Evolutionary conservation across 2,113 vertebrate genomes (phyloP).

Genomic region (Forbesichthys papilliferus): DNA sequence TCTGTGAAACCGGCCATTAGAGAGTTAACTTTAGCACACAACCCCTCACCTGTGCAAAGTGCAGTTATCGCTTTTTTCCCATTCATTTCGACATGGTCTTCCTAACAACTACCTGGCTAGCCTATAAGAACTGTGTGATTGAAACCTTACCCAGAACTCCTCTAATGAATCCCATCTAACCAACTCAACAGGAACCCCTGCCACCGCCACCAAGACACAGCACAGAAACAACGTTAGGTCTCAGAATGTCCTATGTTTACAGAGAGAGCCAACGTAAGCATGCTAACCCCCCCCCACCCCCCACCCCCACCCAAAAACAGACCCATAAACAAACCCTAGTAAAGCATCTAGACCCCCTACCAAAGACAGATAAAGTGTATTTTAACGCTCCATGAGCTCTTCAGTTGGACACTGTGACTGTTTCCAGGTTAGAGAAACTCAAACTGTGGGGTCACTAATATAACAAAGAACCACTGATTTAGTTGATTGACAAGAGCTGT

Average conservation of each 20-base stretch:
- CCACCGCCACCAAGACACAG: slow-evolving; percentile 74
- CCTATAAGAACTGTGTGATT: slow-evolving; percentile 52
- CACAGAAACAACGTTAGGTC: slow-evolving; percentile 67
- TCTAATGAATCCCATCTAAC: slow-evolving; percentile 51
- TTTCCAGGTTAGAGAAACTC: too few relatives aligned
- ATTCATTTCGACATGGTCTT: too few relatives aligned
- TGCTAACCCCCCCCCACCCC: neutral
- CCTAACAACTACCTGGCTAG: neutral
- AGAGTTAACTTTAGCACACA: too few relatives aligned
- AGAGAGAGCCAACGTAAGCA: slow-evolving; percentile 83
- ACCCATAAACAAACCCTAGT: neutral
- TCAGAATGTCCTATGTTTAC: slow-evolving; percentile 75
- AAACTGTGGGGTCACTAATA: too few relatives aligned
- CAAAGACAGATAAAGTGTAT: neutral
- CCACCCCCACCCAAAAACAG: slow-evolving; percentile 13
- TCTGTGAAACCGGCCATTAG: too few relatives aligned
- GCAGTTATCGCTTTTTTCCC: too few relatives aligned
- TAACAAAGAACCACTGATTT: too few relatives aligned
- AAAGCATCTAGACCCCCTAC: too few relatives aligned
- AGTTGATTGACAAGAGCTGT: too few relatives aligned
- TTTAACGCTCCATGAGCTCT: slow-evolving; percentile 20
- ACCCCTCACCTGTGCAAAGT: too few relatives aligned
- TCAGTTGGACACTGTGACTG: slow-evolving; percentile 41
- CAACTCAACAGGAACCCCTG: slow-evolving; percentile 73
- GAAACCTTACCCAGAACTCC: slow-evolving; percentile 29